phyloP scores from a whole-genome alignment of 2,797 vertebrate genomes.

The Mionectes olivaceus region DNA sequence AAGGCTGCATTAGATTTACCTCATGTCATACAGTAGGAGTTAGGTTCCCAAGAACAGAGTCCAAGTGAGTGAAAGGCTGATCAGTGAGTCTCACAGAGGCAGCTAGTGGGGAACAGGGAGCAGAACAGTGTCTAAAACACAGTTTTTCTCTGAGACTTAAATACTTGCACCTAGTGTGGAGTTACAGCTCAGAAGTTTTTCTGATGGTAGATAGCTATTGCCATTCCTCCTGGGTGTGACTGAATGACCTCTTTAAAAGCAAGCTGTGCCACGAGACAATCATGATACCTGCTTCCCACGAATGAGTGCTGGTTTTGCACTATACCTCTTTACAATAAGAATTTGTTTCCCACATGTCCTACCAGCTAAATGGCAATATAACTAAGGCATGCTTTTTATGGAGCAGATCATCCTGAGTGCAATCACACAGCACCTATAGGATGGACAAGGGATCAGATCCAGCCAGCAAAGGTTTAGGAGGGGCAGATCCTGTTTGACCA shows the following conservation, averaged over 20 bases:
- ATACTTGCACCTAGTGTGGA: not conserved
- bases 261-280: not conserved
- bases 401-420: no score
- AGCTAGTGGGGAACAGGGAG: not conserved
- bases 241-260: not conserved
- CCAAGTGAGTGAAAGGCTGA: not conserved
- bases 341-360: not conserved
- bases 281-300: not conserved
- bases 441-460: no score
- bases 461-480: no score
- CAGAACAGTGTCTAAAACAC: not conserved
- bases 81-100: not conserved
- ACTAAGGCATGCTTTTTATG: not conserved
- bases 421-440: no score
- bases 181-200: not conserved
- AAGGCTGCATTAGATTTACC: not conserved
- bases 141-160: not conserved
- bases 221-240: not conserved
- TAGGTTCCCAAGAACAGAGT: not conserved
- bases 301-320: not conserved
- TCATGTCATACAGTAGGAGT: not conserved
- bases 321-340: not conserved
- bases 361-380: not conserved
- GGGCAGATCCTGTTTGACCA: no score
- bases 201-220: not conserved